These are phyloP conservation scores for Aphelenchoides fujianensis DNA, from an alignment of 1,140 invertebrate genomes.

Conservation along the genomic window DNA sequence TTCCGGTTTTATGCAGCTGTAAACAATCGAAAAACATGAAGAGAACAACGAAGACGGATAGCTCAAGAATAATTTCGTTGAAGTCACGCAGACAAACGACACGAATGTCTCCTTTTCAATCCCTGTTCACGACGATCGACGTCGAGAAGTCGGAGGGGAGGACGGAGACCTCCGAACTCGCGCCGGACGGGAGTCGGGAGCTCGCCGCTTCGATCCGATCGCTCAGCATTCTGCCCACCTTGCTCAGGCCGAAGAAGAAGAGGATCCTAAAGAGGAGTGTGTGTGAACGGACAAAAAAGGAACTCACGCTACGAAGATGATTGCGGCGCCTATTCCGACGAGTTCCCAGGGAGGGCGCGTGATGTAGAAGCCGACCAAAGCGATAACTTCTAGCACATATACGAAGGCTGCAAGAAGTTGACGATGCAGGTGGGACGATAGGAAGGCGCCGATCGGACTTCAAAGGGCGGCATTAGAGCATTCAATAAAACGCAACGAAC, in stretches of 20 bases:
- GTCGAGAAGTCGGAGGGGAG: background rate
- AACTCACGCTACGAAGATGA: conserved; percentile 25
- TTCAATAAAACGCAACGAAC: too few species aligned
- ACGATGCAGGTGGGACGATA: conserved; percentile 44
- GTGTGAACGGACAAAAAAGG: background rate
- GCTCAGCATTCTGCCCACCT: conserved; percentile 18
- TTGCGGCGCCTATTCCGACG: conserved; percentile 25
- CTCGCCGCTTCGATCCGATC: conserved; percentile 17
- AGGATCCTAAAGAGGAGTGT: conserved; percentile 11
- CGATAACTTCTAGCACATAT: conserved; percentile 29
- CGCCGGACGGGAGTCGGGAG: background rate
- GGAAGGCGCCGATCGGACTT: conserved; percentile 38
- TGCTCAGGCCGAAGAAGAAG: conserved; percentile 22
- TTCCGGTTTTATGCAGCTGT: too few species aligned
- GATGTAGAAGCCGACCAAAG: conserved; percentile 32
- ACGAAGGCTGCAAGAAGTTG: conserved; percentile 43
- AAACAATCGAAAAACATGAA: too few species aligned
- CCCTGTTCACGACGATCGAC: background rate
- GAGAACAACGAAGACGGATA: too few species aligned
- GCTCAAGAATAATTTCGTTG: too few species aligned
- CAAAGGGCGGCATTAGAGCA: too few species aligned
- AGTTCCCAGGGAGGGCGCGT: conserved; percentile 13
- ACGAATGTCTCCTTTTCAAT: too few species aligned
- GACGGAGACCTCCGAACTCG: background rate
- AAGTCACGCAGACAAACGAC: too few species aligned